Evolutionary conservation across 2,888 invertebrate genomes (phyloP).

Genomic region (Thera britannica): DNA sequence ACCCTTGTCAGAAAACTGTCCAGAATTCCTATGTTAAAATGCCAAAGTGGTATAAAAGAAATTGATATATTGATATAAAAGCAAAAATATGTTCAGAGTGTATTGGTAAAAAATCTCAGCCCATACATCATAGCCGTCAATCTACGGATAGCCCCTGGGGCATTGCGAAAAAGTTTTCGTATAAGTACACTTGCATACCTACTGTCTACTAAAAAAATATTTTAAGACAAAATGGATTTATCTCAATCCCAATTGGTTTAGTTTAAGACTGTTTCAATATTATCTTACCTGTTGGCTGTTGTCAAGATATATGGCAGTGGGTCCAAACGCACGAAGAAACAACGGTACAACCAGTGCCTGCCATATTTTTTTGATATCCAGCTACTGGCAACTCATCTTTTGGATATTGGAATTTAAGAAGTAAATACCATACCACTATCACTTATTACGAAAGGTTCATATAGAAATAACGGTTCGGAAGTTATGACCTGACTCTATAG

Average conservation of each 20-base stretch:
- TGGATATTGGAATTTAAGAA: too few relatives aligned
- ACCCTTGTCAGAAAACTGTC: conserved; percentile 60
- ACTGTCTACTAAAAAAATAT: background rate
- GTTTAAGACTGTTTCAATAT: too few relatives aligned
- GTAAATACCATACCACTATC: too few relatives aligned
- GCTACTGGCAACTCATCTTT: too few relatives aligned
- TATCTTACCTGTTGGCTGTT: too few relatives aligned
- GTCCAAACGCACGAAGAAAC: too few relatives aligned
- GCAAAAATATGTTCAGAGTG: conserved; percentile 81
- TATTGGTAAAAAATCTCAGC: conserved; percentile 77
- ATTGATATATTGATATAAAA: conserved; percentile 83
- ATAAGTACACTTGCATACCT: conserved; percentile 43
- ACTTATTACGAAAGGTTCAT: too few relatives aligned
- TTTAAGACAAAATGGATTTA: background rate
- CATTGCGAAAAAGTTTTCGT: conserved; percentile 71
- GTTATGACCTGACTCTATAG: too few relatives aligned
- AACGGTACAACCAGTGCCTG: too few relatives aligned
- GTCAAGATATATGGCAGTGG: too few relatives aligned
- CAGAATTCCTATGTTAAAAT: conserved; percentile 57
- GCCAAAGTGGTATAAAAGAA: conserved; percentile 71
- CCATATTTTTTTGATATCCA: too few relatives aligned
- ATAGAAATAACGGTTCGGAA: too few relatives aligned
- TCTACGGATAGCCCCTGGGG: conserved; percentile 71
- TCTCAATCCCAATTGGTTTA: background rate
- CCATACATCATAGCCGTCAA: conserved; percentile 83